Evolutionary conservation across 2,888 invertebrate species (phyloP), one percentile per base, ranked within the genome.

Genomic region (Sympetrum striolatum): DNA sequence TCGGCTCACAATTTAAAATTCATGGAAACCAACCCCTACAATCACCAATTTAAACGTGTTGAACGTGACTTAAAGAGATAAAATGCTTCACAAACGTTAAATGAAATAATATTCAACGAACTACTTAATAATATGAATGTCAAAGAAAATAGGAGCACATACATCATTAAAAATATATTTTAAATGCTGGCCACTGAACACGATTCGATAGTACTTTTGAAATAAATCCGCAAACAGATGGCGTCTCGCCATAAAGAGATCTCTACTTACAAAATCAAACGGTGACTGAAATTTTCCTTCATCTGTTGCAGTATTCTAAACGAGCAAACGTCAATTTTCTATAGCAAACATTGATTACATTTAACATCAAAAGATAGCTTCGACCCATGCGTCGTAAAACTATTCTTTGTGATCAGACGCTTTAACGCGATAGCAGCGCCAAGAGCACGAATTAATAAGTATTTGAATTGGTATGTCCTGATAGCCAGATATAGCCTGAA

Each of bases 141-240:
- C 86, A 86, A 86, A 31, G n/a, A 31, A 82, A 37, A 60, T 22
- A n/a, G n/a, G n/a, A 22, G 14, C 86, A 35, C n/a, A 86, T 22
- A 80, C 39, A 80, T 18, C 15, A 37, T 22, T 5, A 22, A 60
- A 86, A 58, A 39, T 22, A 64, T 25, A 60, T 86, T 86, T 58
- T 37, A 86, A 86, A 86, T 86, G 60, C 86, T 73, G 73, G 37
- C 58, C 86, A 60, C 86, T 60, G 35, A 35, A 44, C 58, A n/a
- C 60, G 37, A 37, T 86, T 86, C 86, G 58, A 14, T 60, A 64
- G 37, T 86, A 37, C 86, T 86, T 86, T 86, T 86, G 64, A 86
- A 86, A 86, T 86, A 60, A 37, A 86, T 86, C 86, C 86, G 86
- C 86, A 86, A 86, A 60, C 86, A 86, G 86, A 86, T 86, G 86